Evolutionary conservation across 2,113 vertebrate species (phyloP).

Genomic region (Toxotes chatareus): DNA sequence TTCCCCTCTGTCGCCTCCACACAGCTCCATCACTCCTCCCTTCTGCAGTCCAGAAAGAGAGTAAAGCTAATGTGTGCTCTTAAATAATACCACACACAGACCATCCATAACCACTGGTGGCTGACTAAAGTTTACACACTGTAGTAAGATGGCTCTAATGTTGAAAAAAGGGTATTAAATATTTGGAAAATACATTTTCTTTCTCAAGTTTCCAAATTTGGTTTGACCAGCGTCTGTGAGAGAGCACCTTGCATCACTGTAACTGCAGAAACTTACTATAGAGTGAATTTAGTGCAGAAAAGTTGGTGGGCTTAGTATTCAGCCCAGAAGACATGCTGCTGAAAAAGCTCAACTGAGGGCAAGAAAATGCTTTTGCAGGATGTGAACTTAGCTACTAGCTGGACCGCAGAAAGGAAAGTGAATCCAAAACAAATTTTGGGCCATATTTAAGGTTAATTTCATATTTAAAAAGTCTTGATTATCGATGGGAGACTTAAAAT

Average conservation of each 20-base stretch:
- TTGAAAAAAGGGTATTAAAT: too few species aligned
- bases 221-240: neutral
- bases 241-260: neutral
- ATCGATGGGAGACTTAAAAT: neutral
- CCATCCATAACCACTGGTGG: neutral
- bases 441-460: neutral
- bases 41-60: conserved; percentile 66
- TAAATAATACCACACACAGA: conserved; percentile 29
- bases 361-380: too few species aligned
- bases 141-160: neutral
- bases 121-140: neutral
- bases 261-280: neutral
- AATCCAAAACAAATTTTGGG: too few species aligned
- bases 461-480: neutral
- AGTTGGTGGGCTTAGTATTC: neutral
- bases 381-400: too few species aligned
- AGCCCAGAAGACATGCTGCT: too few species aligned
- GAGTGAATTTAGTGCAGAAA: neutral
- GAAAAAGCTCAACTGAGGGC: too few species aligned
- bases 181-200: too few species aligned
- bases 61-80: conserved; percentile 25
- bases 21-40: conserved; percentile 46
- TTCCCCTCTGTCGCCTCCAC: conserved; percentile 77
- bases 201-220: neutral
- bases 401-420: neutral